phyloP scores from a whole-genome alignment of 2,113 vertebrate genomes.

The Pterocles burchelli region DNA sequence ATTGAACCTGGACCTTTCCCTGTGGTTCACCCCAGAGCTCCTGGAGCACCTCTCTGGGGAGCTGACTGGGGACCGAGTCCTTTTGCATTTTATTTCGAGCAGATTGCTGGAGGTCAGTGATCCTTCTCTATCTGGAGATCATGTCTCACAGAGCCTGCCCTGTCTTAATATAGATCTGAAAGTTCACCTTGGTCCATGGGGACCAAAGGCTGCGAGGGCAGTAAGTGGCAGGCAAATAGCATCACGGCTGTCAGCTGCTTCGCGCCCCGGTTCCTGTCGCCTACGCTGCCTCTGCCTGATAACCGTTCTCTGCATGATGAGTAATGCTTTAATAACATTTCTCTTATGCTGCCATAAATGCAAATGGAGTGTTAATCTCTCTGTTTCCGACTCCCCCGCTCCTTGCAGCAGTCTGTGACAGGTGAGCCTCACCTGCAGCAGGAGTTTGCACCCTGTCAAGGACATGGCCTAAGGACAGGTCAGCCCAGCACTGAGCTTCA shows the following conservation, averaged over 20 bases:
- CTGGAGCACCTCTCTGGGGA: background rate
- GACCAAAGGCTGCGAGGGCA: background rate
- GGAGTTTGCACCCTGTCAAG: background rate
- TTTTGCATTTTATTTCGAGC: conserved; percentile 3
- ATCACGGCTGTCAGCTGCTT: background rate
- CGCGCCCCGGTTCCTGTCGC: background rate
- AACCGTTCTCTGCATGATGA: background rate
- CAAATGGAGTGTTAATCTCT: background rate
- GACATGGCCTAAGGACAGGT: background rate
- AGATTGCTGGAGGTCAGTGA: background rate
- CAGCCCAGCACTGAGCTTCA: background rate
- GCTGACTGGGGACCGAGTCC: background rate
- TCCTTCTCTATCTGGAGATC: background rate
- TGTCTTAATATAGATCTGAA: conserved; percentile 39
- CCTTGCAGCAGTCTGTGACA: background rate
- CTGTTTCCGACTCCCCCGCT: background rate
- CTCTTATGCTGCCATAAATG: background rate
- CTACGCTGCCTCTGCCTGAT: background rate
- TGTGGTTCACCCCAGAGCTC: background rate
- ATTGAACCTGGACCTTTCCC: background rate
- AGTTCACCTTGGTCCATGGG: background rate
- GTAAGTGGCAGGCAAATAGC: background rate
- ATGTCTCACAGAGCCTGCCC: background rate
- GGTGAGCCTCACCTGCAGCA: background rate
- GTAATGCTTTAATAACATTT: background rate